Percentiles rank a stretch among this genome's conserved stretches.
Evolutionary conservation across 2,797 vertebrate genomes (phyloP).

Genomic region (Microctenopoma steveboyesi): DNA sequence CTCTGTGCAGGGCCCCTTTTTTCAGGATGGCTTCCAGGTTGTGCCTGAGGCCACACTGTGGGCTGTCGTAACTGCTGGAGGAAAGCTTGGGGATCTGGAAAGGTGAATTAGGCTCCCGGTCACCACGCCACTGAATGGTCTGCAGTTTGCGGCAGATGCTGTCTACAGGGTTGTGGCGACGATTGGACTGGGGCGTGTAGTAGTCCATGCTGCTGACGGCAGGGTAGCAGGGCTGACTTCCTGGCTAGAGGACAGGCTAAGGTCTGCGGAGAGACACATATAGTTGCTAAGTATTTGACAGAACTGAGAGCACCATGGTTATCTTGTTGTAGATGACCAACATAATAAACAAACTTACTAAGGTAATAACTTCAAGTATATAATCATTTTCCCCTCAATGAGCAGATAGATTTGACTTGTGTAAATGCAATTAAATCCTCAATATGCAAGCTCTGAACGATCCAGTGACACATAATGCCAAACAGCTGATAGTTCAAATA

Average conservation of each 20-base stretch:
- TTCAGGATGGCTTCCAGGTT: conserved; percentile 87
- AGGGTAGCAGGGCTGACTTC: conserved; percentile 21
- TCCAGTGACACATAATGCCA: not conserved
- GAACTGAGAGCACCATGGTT: not conserved
- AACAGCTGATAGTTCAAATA: not conserved
- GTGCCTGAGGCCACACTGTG: conserved; percentile 79
- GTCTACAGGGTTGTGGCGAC: conserved; percentile 90
- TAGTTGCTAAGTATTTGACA: not conserved
- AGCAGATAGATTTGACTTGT: not conserved
- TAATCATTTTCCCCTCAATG: not conserved
- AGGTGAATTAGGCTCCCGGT: conserved; percentile 81
- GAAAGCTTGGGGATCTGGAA: conserved; percentile 89
- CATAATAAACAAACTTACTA: too few relatives aligned
- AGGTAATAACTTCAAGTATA: not conserved
- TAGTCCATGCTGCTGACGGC: conserved; percentile 74
- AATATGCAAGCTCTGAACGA: not conserved
- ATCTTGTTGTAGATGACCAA: not conserved
- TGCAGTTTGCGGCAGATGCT: conserved; percentile 92
- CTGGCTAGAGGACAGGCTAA: conserved; percentile 54
- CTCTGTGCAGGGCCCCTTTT: conserved; percentile 72
- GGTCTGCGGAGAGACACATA: conserved; percentile 46
- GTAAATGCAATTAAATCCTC: not conserved
- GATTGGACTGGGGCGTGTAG: conserved; percentile 57
- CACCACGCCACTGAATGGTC: conserved; percentile 87
- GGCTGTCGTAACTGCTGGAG: conserved; percentile 85